These are phyloP conservation scores for Eupithecia exiguata DNA, from an alignment of 2,888 invertebrate genomes.

Conservation along the genomic window DNA sequence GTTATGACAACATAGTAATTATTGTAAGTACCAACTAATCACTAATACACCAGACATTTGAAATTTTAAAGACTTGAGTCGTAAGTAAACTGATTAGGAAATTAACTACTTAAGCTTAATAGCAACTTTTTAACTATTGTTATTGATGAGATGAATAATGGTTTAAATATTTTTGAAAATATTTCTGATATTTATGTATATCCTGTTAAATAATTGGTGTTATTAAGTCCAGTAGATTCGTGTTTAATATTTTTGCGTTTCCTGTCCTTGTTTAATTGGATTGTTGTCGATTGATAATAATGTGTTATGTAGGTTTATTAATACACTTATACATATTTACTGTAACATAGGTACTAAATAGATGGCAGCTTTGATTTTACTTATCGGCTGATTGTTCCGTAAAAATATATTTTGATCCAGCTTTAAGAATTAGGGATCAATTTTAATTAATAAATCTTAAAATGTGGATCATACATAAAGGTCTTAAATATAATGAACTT, in stretches of 20 bases:
- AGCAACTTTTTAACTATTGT: constrained; percentile 14
- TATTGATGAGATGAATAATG: background rate
- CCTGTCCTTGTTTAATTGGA: constrained; percentile 7
- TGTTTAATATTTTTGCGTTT: constrained; percentile 12
- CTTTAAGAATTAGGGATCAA: background rate
- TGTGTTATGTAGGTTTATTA: background rate
- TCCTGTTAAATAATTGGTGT: constrained; percentile 9
- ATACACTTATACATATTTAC: background rate
- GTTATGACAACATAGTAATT: background rate
- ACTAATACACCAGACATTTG: background rate
- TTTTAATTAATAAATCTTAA: background rate
- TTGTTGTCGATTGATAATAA: background rate
- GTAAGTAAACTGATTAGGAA: constrained; percentile 7
- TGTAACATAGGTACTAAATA: background rate
- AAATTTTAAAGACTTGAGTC: constrained; percentile 3
- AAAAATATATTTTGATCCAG: background rate
- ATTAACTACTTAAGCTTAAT: constrained; percentile 9
- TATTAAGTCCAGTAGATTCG: constrained; percentile 8
- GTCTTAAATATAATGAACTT: background rate
- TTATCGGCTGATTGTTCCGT: background rate
- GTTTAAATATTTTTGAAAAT: constrained; percentile 11
- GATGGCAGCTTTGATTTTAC: background rate
- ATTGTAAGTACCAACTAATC: background rate
- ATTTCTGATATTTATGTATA: background rate
- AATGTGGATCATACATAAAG: background rate